Evolutionary conservation across 2,797 vertebrate genomes (phyloP), one percentile per base, ranked within the genome.

Genomic region (Oophaga sylvatica): DNA sequence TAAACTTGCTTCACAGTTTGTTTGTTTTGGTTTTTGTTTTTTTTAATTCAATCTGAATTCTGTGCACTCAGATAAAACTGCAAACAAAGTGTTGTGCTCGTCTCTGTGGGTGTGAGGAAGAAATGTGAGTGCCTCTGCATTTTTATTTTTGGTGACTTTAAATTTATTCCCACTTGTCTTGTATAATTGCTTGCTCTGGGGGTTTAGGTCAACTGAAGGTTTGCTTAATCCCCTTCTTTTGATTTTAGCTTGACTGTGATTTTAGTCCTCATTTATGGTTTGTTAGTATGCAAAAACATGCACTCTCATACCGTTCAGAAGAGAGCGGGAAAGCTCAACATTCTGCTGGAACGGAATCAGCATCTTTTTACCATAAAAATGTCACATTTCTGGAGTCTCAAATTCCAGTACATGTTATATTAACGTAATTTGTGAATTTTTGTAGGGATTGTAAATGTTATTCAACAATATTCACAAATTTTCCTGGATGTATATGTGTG

Each of bases 251-350:
- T 87, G 70, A 29, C 68, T 81, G 79, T n/a, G n/a, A 82, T 81
- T 75, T 59, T 81, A 70, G 78, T 59, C 67, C 68, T 81, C 65
- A 81, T 87, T 75, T 87, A 59, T 31, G 63, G 67, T 75, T 81
- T 71, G 70, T 87, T 87, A 81, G 68, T 87, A 87, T 87, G 85
- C 78, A 79, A 87, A 75, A 78, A 87, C 85, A 81, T 87, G 65
- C 41, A 26, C 78, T 62, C 59, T n/a, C 65, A 76, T 56, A 67
- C 70, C 53, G 80, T 81, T 59, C 78, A 76, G 35, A 63, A 26
- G 68, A 41, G 67, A 29, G 22, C 15, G 9, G 56, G 10, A 17
- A 57, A 75, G 59, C 65, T 87, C 41, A 63, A 6, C 68, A 41
- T 12, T 57, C 7, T 67, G 35, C 70, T 81, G 59, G 31, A 65